Conservation (phyloP, 2,797 vertebrate genomes). For the Oreochromis grahami region DNA sequence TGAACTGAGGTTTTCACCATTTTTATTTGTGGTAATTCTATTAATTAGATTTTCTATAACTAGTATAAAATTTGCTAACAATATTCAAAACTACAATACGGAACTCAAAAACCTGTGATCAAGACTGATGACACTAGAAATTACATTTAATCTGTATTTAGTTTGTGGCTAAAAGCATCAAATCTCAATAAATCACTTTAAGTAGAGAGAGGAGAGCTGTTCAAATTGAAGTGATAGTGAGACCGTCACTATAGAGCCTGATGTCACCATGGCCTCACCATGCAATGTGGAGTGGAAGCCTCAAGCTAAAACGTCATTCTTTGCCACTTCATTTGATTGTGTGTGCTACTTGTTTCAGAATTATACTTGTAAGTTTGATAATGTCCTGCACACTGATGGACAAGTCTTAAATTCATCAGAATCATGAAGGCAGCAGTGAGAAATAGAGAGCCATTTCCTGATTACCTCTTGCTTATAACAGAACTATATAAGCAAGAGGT, state of each 20-base stretch:
- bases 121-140: background rate
- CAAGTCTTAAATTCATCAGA: too few species aligned
- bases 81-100: background rate
- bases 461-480: too few species aligned
- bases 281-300: background rate
- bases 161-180: background rate
- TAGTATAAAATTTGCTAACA: background rate
- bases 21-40: background rate
- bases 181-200: background rate
- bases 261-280: background rate
- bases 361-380: background rate
- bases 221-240: background rate
- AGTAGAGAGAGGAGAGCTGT: background rate
- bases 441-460: too few species aligned
- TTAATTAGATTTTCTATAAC: background rate
- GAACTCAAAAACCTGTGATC: background rate
- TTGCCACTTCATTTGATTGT: background rate
- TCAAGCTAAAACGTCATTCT: background rate
- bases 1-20: background rate
- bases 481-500: background rate
- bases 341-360: background rate
- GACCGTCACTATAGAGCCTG: background rate
- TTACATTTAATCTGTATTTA: background rate
- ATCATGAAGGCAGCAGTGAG: too few species aligned
- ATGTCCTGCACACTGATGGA: background rate